Percentiles rank a stretch among this genome's conserved stretches.
Conservation (phyloP, 2,888 invertebrate species). For the Arctia plantaginis region DNA sequence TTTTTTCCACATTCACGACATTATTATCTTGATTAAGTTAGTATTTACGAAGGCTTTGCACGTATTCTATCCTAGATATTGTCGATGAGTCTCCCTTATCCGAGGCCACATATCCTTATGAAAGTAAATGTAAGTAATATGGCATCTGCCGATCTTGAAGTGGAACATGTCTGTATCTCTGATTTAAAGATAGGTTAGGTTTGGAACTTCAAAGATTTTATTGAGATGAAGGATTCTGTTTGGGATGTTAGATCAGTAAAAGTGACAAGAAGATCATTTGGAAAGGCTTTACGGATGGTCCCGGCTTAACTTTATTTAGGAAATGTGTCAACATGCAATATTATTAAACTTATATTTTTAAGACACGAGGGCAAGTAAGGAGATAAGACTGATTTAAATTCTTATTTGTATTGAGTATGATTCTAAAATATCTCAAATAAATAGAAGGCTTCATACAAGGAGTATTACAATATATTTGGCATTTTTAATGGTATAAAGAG, state of each 20-base stretch:
- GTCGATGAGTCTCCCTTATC: constrained; percentile 37
- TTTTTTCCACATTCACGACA: constrained; percentile 22
- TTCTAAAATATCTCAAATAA: too few relatives aligned
- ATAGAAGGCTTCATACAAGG: too few relatives aligned
- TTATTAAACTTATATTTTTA: not conserved
- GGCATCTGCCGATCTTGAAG: constrained; percentile 44
- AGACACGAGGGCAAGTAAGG: not conserved
- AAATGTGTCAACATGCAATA: not conserved
- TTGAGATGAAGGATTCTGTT: not conserved
- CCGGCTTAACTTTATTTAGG: not conserved
- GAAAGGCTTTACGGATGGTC: not conserved
- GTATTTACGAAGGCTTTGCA: constrained; percentile 38
- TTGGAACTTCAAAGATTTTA: not conserved
- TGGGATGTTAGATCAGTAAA: not conserved
- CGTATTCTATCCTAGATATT: constrained; percentile 35
- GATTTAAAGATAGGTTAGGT: constrained; percentile 4
- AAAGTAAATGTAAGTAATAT: constrained; percentile 13
- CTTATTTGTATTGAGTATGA: too few relatives aligned
- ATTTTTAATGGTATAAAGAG: too few relatives aligned
- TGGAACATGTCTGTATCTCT: constrained; percentile 18
- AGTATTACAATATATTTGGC: too few relatives aligned
- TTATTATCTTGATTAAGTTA: constrained; percentile 42
- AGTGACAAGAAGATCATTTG: not conserved
- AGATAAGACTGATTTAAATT: not conserved
- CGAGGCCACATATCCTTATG: constrained; percentile 20